phyloP scores from a whole-genome alignment of 2,888 invertebrate genomes.

The Empis stercorea region DNA sequence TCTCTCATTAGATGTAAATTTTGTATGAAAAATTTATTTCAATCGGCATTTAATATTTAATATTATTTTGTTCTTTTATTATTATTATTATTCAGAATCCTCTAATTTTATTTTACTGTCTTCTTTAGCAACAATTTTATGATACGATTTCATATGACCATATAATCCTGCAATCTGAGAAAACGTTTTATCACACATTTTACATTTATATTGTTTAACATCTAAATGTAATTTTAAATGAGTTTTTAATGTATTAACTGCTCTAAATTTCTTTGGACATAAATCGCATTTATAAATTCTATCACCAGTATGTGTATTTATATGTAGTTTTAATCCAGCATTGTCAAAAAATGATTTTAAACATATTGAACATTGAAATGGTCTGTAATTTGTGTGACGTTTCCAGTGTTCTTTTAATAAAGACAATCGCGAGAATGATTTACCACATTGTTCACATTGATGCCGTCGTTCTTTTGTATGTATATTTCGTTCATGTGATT shows the following conservation, averaged over 20 bases:
- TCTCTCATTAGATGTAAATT: too few relatives aligned
- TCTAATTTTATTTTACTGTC: not conserved
- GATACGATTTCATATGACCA: not conserved
- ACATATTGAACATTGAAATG: not conserved
- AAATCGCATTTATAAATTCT: slow-evolving; percentile 2
- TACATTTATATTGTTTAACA: not conserved
- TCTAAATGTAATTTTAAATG: not conserved
- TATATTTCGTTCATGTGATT: not conserved
- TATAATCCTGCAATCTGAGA: not conserved
- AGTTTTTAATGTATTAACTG: not conserved
- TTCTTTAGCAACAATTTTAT: not conserved
- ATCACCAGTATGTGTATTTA: not conserved
- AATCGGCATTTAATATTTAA: too few relatives aligned
- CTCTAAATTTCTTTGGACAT: slow-evolving; percentile 1
- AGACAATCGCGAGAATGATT: not conserved
- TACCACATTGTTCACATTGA: slow-evolving; percentile 4
- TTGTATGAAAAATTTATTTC: too few relatives aligned
- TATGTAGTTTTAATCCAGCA: not conserved
- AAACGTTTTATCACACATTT: not conserved
- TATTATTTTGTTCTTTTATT: too few relatives aligned
- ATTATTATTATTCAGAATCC: not conserved
- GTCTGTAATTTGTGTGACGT: not conserved
- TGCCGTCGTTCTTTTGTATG: slow-evolving; percentile 2
- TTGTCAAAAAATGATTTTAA: not conserved
- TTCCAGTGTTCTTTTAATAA: not conserved